Conservation (phyloP, 2,888 invertebrate genomes). For the Himalopsyche tibetana region DNA sequence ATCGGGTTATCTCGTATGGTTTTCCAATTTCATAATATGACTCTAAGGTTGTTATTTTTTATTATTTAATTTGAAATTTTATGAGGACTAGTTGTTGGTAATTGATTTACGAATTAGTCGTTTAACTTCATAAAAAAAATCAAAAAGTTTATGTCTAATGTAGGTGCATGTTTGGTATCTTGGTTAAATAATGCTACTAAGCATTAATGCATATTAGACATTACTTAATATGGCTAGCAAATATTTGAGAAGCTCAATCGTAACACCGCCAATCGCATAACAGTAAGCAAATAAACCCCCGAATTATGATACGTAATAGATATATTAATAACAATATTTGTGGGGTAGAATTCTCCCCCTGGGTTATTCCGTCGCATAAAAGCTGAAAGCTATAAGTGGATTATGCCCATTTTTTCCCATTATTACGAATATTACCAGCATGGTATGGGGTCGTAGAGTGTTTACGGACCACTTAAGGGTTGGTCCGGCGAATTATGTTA, state of each 20-base stretch:
- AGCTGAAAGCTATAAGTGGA: conserved; percentile 53
- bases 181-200: not conserved
- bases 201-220: not conserved
- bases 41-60: too few relatives aligned
- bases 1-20: too few relatives aligned
- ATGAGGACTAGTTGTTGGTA: too few relatives aligned
- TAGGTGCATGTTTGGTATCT: too few relatives aligned
- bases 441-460: conserved; percentile 52
- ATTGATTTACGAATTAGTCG: too few relatives aligned
- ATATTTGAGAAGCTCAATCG: not conserved
- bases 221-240: not conserved
- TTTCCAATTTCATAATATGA: too few relatives aligned
- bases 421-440: conserved; percentile 39
- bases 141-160: too few relatives aligned
- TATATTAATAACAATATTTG: conserved; percentile 43
- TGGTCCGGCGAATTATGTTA: conserved; percentile 59
- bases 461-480: conserved; percentile 59
- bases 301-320: conserved; percentile 42
- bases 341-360: conserved; percentile 32
- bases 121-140: too few relatives aligned
- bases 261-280: not conserved
- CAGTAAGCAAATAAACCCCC: conserved; percentile 37
- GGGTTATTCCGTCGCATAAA: conserved; percentile 32
- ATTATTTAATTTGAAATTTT: too few relatives aligned
- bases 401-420: conserved; percentile 57